Conservation (phyloP, 2,888 invertebrate genomes). For the Tupiocoris notatus region DNA sequence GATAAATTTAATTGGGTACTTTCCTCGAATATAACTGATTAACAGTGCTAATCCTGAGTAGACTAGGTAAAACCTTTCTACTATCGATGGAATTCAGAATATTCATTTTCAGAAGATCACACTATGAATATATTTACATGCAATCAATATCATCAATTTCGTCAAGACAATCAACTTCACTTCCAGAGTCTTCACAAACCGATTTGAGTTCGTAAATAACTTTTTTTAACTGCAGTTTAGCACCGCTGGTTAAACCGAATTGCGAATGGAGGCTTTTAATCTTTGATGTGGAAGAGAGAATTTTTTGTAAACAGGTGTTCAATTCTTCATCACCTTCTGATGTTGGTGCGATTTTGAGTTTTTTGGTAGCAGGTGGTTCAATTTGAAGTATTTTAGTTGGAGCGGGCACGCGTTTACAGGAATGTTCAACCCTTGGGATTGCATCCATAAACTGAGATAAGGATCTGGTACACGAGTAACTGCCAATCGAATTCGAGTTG, state of each 20-base stretch:
- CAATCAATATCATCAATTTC: not conserved
- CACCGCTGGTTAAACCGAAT: not conserved
- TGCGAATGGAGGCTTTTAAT: not conserved
- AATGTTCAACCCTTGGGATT: not conserved
- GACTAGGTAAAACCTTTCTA: no score
- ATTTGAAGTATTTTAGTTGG: not conserved
- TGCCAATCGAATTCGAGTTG: not conserved
- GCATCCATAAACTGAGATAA: not conserved
- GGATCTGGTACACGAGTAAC: no score
- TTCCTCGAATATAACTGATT: no score
- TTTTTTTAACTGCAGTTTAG: not conserved
- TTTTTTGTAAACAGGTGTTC: not conserved
- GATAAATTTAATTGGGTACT: no score
- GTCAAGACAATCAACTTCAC: not conserved
- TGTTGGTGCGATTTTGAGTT: not conserved
- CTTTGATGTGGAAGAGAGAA: not conserved
- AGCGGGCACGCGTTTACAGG: not conserved
- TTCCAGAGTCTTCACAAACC: not conserved
- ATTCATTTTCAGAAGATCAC: no score
- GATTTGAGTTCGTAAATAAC: not conserved
- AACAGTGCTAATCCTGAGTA: no score
- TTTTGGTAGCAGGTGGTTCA: not conserved
- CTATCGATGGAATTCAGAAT: no score
- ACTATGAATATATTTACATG: no score
- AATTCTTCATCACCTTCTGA: not conserved